Evolutionary conservation across 2,888 invertebrate species (phyloP).

Genomic region (Epistrophe grossulariae): DNA sequence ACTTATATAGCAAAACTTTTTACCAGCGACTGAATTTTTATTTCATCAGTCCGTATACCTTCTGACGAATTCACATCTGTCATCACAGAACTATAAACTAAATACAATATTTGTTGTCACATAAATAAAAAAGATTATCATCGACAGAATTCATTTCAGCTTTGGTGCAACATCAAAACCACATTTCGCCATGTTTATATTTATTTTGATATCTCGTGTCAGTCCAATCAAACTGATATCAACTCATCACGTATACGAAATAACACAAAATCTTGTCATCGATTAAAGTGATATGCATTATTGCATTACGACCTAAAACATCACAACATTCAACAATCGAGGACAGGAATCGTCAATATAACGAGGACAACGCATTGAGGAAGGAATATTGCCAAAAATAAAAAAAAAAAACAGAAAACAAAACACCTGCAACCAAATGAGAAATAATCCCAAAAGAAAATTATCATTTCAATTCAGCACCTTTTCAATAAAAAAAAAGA

Average conservation of each 20-base stretch:
- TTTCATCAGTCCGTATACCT: no score
- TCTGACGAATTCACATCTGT: slow-evolving; percentile 4
- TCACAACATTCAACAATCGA: slow-evolving; percentile 27
- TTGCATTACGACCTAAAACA: slow-evolving; percentile 29
- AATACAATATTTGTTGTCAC: neutral
- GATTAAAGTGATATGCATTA: slow-evolving; percentile 50
- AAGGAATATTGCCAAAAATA: neutral
- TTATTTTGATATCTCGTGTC: slow-evolving; percentile 25
- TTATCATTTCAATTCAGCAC: slow-evolving; percentile 74
- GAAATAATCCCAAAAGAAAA: slow-evolving; percentile 60
- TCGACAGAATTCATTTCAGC: slow-evolving; percentile 21
- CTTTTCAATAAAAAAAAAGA: slow-evolving; percentile 46
- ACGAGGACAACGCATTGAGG: neutral
- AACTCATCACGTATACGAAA: slow-evolving; percentile 68
- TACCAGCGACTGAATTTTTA: no score
- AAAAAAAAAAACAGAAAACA: neutral
- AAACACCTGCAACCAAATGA: slow-evolving; percentile 44
- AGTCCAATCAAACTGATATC: slow-evolving; percentile 38
- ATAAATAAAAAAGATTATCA: neutral
- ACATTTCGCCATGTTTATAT: slow-evolving; percentile 39
- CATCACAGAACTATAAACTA: neutral
- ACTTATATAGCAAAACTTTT: no score
- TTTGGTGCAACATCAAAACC: slow-evolving; percentile 8
- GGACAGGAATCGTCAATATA: neutral
- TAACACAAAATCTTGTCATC: slow-evolving; percentile 74